Conservation (phyloP, 2,888 invertebrate genomes). For the Nephrotoma guestfalica region DNA sequence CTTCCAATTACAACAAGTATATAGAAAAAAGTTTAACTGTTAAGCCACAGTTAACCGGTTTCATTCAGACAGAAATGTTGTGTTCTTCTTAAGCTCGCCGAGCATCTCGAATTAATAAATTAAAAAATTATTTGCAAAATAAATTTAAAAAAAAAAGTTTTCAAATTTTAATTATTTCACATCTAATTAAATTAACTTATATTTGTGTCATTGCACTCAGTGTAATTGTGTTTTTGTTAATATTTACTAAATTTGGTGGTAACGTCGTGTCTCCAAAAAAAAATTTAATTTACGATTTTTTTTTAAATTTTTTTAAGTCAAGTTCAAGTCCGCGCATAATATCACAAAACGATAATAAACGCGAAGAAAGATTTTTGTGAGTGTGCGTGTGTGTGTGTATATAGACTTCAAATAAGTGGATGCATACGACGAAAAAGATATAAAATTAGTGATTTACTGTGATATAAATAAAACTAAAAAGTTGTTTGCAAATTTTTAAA, state of each 20-base stretch:
- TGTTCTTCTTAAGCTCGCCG: neutral
- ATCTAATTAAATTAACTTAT: neutral
- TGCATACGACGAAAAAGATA: too few species aligned
- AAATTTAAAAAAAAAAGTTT: neutral
- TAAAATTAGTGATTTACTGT: neutral
- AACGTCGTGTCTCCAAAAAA: neutral
- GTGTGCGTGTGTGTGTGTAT: neutral
- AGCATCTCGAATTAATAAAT: neutral
- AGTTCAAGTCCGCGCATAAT: neutral
- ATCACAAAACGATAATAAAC: neutral
- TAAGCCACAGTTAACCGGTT: slow-evolving; percentile 6
- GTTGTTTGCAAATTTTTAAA: neutral
- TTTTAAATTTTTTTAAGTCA: neutral
- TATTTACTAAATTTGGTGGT: neutral
- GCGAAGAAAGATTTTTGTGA: neutral
- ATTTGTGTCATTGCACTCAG: neutral
- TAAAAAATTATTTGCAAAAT: neutral
- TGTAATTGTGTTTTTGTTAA: neutral
- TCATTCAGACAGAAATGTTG: neutral
- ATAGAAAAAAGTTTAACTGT: slow-evolving; percentile 1
- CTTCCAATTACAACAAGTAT: neutral
- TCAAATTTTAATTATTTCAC: neutral
- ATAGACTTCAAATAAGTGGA: neutral
- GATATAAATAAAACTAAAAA: neutral
- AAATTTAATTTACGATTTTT: neutral